Evolutionary conservation across 2,113 vertebrate genomes (phyloP).

Genomic region (Petroica traversi): DNA sequence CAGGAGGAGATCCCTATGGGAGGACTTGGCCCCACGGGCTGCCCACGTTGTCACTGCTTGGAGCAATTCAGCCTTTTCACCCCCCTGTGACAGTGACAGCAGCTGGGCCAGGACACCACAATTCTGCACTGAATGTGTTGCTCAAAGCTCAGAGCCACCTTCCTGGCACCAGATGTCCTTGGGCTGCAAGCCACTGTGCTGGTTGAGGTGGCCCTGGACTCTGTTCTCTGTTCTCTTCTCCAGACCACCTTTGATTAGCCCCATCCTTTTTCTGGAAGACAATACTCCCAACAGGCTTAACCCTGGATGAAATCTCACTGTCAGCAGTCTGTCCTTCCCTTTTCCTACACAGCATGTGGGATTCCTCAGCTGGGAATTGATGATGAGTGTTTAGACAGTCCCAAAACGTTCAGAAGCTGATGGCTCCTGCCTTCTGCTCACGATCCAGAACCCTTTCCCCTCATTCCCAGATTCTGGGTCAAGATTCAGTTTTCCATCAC

Average conservation of each 20-base stretch:
- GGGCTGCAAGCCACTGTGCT: background rate
- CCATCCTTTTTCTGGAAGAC: background rate
- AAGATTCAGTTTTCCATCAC: background rate
- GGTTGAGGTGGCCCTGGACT: background rate
- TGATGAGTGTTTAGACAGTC: background rate
- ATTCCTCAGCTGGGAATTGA: background rate
- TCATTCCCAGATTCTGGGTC: background rate
- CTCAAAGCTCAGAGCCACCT: background rate
- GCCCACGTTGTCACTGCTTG: background rate
- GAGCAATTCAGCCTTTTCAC: background rate
- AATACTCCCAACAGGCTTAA: background rate
- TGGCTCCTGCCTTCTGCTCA: background rate
- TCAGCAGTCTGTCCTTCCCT: background rate
- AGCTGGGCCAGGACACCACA: background rate
- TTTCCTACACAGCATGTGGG: background rate
- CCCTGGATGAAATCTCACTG: background rate
- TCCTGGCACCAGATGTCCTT: background rate
- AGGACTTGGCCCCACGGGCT: background rate
- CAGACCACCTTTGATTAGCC: background rate
- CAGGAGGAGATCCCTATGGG: background rate
- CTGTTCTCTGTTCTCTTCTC: background rate
- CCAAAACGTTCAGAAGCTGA: accelerated
- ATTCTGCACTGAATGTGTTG: background rate
- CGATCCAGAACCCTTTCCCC: background rate
- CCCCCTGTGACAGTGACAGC: background rate